phyloP scores from a whole-genome alignment of 2,797 vertebrate species.

The Sebastes variabilis region DNA sequence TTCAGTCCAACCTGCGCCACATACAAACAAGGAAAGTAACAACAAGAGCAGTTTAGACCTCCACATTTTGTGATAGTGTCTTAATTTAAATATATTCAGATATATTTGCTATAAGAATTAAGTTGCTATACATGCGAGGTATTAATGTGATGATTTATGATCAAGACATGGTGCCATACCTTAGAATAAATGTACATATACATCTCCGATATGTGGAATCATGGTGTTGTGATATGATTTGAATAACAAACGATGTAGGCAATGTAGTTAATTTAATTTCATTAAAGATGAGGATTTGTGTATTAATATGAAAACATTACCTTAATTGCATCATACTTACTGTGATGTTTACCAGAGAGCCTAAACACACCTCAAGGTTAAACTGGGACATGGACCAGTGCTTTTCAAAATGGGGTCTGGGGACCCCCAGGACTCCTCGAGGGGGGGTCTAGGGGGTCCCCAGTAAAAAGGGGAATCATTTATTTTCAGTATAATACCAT shows the following conservation, averaged over 20 bases:
- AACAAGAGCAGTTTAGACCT: background rate
- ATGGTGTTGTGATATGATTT: background rate
- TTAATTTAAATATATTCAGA: background rate
- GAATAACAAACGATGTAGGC: background rate
- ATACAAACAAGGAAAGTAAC: background rate
- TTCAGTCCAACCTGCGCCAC: background rate
- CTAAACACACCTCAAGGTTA: background rate
- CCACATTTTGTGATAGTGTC: background rate
- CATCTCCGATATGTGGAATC: background rate
- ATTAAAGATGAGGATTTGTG: background rate
- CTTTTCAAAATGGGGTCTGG: no score
- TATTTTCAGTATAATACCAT: no score
- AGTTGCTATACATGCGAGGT: background rate
- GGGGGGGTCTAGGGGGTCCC: no score
- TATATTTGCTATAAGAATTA: background rate
- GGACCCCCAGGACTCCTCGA: no score
- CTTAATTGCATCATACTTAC: background rate
- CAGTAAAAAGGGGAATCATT: no score
- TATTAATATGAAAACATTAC: background rate
- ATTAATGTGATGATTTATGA: no score
- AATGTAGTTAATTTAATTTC: background rate
- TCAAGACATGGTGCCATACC: background rate
- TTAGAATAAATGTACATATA: background rate
- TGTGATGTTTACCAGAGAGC: background rate
- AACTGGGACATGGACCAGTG: no score